These are phyloP conservation scores for Rissa tridactyla DNA, from an alignment of 2,113 vertebrate species.

Conservation along the genomic window DNA sequence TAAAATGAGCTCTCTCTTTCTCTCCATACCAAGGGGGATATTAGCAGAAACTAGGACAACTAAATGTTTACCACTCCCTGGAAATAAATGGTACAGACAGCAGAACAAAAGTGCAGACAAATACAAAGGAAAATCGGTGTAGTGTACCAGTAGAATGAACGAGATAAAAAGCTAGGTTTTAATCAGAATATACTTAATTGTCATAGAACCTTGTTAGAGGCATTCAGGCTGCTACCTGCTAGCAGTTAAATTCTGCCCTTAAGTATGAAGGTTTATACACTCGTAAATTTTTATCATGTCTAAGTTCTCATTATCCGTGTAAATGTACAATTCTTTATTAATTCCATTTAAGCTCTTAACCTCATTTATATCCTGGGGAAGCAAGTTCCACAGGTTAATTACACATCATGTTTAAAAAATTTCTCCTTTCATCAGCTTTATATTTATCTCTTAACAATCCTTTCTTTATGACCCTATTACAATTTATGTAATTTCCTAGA, in stretches of 20 bases:
- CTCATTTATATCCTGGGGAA: slow-evolving; percentile 11
- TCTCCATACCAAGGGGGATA: background rate
- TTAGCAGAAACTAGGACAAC: background rate
- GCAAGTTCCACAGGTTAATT: slow-evolving; percentile 38
- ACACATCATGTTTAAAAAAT: background rate
- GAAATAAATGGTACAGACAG: background rate
- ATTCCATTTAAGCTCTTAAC: slow-evolving; percentile 36
- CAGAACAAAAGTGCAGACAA: background rate
- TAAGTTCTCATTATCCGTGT: slow-evolving; percentile 7
- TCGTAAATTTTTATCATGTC: background rate
- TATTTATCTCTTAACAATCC: slow-evolving; percentile 9
- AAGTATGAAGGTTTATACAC: background rate
- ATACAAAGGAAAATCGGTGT: background rate
- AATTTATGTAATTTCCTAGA: background rate
- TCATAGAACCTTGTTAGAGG: background rate
- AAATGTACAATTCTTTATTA: slow-evolving; percentile 40
- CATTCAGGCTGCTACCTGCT: slow-evolving; percentile 7
- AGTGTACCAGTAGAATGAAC: background rate
- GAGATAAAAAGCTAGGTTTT: background rate
- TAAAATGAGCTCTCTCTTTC: background rate
- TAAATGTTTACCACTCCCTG: background rate
- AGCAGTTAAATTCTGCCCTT: background rate
- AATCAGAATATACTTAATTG: slow-evolving; percentile 17
- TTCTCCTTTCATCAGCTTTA: background rate
- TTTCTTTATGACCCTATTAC: background rate